These are phyloP conservation scores for Drosophila emarginata DNA, from an alignment of 2,888 invertebrate species.

Conservation along the genomic window DNA sequence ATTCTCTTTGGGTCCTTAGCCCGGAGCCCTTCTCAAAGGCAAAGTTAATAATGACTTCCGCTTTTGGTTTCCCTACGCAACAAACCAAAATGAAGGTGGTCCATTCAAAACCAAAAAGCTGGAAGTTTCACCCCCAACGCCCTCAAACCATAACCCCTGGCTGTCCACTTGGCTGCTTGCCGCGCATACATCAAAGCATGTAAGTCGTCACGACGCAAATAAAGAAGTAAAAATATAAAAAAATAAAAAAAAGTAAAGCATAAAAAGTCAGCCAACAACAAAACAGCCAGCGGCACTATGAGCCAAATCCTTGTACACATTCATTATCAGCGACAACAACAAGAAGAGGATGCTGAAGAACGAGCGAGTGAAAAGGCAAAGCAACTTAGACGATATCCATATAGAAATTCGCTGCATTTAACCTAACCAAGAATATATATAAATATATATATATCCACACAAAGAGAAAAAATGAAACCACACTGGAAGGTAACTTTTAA, in stretches of 20 bases:
- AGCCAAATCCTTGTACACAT: slow-evolving; percentile 57
- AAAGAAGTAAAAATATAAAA: slow-evolving; percentile 67
- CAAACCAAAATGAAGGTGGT: slow-evolving; percentile 39
- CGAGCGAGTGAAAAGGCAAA: neutral
- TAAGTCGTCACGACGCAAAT: slow-evolving; percentile 68
- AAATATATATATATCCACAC: neutral
- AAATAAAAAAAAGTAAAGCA: slow-evolving; percentile 53
- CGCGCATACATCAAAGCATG: slow-evolving; percentile 74
- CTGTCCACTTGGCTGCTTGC: slow-evolving; percentile 63
- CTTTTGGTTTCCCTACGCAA: slow-evolving; percentile 73
- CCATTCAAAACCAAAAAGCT: slow-evolving; percentile 46
- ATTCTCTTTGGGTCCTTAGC: slow-evolving; percentile 13
- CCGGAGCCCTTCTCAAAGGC: slow-evolving; percentile 58
- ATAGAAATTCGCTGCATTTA: slow-evolving; percentile 67
- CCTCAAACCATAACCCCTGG: slow-evolving; percentile 16
- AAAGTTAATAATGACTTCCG: slow-evolving; percentile 77
- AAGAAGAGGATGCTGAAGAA: neutral
- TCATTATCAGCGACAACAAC: slow-evolving; percentile 66
- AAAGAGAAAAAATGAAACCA: too few species aligned
- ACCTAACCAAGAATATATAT: slow-evolving; percentile 36
- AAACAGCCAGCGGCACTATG: slow-evolving; percentile 44
- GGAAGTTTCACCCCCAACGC: slow-evolving; percentile 13
- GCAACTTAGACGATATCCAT: slow-evolving; percentile 49
- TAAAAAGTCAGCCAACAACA: slow-evolving; percentile 64
- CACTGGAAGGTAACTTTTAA: neutral